phyloP scores from a whole-genome alignment of 2,797 vertebrate species.

The Trachurus trachurus region DNA sequence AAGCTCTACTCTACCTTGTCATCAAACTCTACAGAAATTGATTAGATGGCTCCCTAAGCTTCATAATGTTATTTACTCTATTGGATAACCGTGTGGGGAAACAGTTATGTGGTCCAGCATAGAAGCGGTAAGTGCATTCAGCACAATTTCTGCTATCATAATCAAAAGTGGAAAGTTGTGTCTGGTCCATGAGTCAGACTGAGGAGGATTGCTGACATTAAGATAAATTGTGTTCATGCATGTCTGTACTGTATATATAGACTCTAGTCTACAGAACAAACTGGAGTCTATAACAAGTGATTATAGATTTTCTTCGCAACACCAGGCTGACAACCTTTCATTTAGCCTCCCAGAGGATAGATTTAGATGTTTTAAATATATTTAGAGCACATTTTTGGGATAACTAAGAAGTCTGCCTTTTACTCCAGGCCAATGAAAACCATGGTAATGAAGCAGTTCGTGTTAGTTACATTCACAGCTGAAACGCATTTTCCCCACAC shows the following conservation, averaged over 20 bases:
- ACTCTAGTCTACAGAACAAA: not conserved
- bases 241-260: constrained; percentile 22
- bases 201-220: constrained; percentile 56
- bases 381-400: not conserved
- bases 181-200: constrained; percentile 50
- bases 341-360: not conserved
- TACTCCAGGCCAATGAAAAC: not conserved
- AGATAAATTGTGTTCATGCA: constrained; percentile 25
- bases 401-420: not conserved
- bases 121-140: constrained; percentile 79
- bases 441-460: not conserved
- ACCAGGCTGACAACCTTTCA: not conserved
- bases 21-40: constrained; percentile 81
- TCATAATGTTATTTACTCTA: constrained; percentile 82
- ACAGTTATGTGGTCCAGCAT: constrained; percentile 64
- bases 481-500: not conserved
- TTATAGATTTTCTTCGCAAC: constrained; percentile 13
- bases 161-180: constrained; percentile 79
- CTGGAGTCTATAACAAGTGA: not conserved
- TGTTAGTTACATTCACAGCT: not conserved
- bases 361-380: constrained; percentile 6
- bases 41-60: constrained; percentile 80
- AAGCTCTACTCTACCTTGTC: constrained; percentile 73
- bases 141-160: constrained; percentile 82
- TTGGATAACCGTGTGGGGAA: constrained; percentile 78